These are phyloP conservation scores for Teinopalpus imperialis DNA, from an alignment of 2,888 invertebrate species.

Conservation along the genomic window DNA sequence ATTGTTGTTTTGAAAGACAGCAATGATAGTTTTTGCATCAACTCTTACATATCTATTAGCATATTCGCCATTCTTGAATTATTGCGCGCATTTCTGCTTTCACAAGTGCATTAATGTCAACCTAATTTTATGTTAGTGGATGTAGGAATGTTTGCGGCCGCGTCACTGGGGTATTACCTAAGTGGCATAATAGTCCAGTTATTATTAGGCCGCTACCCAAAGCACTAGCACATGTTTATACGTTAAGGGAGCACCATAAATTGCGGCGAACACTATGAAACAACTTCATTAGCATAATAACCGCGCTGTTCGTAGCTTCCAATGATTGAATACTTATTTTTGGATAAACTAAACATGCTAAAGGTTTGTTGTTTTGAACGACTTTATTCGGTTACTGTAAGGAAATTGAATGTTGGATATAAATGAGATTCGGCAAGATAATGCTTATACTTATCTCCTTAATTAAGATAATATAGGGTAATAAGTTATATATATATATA, in stretches of 20 bases:
- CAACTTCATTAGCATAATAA: conserved; percentile 69
- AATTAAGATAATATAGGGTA: too few relatives aligned
- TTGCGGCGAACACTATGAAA: conserved; percentile 62
- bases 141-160: conserved; percentile 54
- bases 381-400: too few relatives aligned
- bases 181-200: conserved; percentile 60
- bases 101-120: conserved; percentile 28
- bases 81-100: conserved; percentile 9
- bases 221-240: conserved; percentile 64
- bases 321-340: conserved; percentile 46
- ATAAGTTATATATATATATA: too few relatives aligned
- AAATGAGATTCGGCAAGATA: too few relatives aligned
- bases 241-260: conserved; percentile 59
- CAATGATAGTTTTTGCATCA: too few relatives aligned
- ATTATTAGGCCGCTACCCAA: conserved; percentile 66
- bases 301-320: conserved; percentile 11
- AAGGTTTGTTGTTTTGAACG: too few relatives aligned
- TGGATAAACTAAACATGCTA: neutral
- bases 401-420: too few relatives aligned
- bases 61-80: conserved; percentile 7
- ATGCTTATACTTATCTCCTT: too few relatives aligned
- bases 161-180: conserved; percentile 59
- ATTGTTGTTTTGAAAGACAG: too few relatives aligned
- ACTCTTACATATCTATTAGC: too few relatives aligned
- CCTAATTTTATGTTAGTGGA: conserved; percentile 40